Evolutionary conservation across 92 coral and sea anemone genomes (phyloP).

Genomic region (Palythoa caribaeorum): DNA sequence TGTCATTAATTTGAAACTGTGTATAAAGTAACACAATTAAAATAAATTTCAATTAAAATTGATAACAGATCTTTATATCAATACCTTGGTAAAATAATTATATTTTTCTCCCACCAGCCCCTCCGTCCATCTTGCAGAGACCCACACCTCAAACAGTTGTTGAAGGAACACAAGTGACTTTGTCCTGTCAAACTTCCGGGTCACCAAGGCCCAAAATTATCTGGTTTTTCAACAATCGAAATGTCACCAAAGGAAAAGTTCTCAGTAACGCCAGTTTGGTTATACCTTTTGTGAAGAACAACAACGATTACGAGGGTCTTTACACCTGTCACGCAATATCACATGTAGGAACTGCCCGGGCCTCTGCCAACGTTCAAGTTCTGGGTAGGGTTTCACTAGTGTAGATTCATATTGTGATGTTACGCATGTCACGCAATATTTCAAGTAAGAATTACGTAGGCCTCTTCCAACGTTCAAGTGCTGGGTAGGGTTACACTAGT

Average conservation of each 20-base stretch:
- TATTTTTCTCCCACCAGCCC: not conserved
- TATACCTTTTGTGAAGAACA: constrained; percentile 59
- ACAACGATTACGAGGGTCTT: constrained; percentile 52
- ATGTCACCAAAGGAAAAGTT: constrained; percentile 45
- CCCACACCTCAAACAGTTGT: constrained; percentile 34
- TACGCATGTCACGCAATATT: not conserved
- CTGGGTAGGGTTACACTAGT: too few species aligned
- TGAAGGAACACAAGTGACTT: constrained; percentile 40
- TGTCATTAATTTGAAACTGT: too few species aligned
- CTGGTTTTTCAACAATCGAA: constrained; percentile 64
- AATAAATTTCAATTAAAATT: too few species aligned
- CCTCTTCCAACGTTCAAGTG: too few species aligned
- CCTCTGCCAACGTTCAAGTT: constrained; percentile 38
- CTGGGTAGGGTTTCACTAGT: constrained; percentile 44
- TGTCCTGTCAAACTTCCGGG: constrained; percentile 53
- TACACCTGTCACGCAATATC: constrained; percentile 63
- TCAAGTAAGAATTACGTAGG: too few species aligned
- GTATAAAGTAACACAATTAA: too few species aligned
- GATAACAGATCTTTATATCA: too few species aligned
- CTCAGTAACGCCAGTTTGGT: constrained; percentile 48
- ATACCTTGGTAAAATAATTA: too few species aligned
- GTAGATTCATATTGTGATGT: not conserved
- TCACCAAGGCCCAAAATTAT: constrained; percentile 61
- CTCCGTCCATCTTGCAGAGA: constrained; percentile 39
- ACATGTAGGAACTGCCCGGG: constrained; percentile 13